phyloP scores from a whole-genome alignment of 2,113 vertebrate genomes.

The Scortum barcoo region DNA sequence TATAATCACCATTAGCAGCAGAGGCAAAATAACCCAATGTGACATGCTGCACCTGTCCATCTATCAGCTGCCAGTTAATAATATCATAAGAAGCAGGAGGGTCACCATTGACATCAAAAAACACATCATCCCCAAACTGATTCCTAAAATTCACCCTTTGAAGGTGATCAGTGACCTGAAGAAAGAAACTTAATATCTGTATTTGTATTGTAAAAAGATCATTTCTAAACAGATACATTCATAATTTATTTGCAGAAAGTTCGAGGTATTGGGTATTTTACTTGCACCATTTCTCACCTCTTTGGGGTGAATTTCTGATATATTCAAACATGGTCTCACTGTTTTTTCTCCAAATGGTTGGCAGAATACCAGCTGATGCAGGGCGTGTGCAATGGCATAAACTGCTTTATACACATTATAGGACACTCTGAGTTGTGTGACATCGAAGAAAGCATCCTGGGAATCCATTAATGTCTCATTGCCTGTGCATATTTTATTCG shows the following conservation, averaged over 20 bases:
- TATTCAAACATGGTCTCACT: slow-evolving; percentile 67
- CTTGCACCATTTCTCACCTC: slow-evolving; percentile 64
- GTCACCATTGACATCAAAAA: slow-evolving; percentile 82
- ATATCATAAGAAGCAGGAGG: slow-evolving; percentile 83
- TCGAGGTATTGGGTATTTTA: background rate
- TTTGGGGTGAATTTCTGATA: slow-evolving; percentile 75
- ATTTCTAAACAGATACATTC: background rate
- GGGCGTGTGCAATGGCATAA: slow-evolving; percentile 82
- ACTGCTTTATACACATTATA: slow-evolving; percentile 86
- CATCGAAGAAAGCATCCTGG: slow-evolving; percentile 80
- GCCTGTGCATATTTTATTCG: slow-evolving; percentile 70
- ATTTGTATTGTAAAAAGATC: background rate
- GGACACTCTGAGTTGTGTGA: slow-evolving; percentile 80
- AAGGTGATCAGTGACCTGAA: slow-evolving; percentile 77
- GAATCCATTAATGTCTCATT: slow-evolving; percentile 73
- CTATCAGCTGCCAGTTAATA: slow-evolving; percentile 85
- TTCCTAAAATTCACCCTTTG: slow-evolving; percentile 79
- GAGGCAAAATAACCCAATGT: slow-evolving; percentile 80
- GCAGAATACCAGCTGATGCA: slow-evolving; percentile 82
- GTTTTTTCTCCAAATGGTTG: slow-evolving; percentile 33
- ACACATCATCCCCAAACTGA: slow-evolving; percentile 77
- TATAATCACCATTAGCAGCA: slow-evolving; percentile 53
- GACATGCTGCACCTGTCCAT: slow-evolving; percentile 81
- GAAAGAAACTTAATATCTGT: background rate
- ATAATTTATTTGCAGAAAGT: background rate